A percentile compares a stretch with the other conserved stretches of the same genome.
Evolutionary conservation across 2,797 vertebrate species (phyloP).

Genomic region (Apogon hyalosoma): DNA sequence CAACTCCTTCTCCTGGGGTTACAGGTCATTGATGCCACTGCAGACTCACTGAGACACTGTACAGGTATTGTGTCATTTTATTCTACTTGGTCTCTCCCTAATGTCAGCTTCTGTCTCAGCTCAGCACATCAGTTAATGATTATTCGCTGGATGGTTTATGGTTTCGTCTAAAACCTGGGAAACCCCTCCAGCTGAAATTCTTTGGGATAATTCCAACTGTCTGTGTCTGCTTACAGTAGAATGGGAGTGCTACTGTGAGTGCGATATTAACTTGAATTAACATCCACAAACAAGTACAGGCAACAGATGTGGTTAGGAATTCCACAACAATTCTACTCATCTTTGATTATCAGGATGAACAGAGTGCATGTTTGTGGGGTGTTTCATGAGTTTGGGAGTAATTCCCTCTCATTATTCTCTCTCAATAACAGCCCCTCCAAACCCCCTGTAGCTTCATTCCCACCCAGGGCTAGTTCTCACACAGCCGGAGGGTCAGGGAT

Average conservation of each 20-base stretch:
- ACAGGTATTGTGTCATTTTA: conserved; percentile 68
- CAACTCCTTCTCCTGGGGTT: conserved; percentile 72
- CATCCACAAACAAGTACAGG: conserved; percentile 71
- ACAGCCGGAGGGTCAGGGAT: conserved; percentile 13
- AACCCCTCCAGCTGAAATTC: conserved; percentile 80
- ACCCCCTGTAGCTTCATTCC: conserved; percentile 16
- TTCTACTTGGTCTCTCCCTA: conserved; percentile 6
- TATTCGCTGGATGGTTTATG: conserved; percentile 54
- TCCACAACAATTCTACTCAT: conserved; percentile 36
- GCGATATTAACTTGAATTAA: conserved; percentile 55
- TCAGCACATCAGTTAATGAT: conserved; percentile 56
- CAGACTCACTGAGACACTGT: conserved; percentile 75
- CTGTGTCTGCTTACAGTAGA: conserved; percentile 56
- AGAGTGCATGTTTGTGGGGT: conserved; percentile 18
- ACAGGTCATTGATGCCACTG: conserved; percentile 48
- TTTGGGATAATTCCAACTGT: conserved; percentile 76
- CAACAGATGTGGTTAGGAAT: conserved; percentile 50
- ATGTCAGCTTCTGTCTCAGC: conserved; percentile 13
- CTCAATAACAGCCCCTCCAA: conserved; percentile 27
- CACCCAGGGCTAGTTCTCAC: conserved; percentile 65
- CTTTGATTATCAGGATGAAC: conserved; percentile 20
- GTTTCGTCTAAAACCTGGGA: conserved; percentile 64
- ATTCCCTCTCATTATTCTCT: conserved; percentile 26
- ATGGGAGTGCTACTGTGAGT: conserved; percentile 51
- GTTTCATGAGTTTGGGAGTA: conserved; percentile 24